These are phyloP conservation scores for Agapornis canus DNA, from an alignment of 2,797 vertebrate genomes.

Conservation along the genomic window DNA sequence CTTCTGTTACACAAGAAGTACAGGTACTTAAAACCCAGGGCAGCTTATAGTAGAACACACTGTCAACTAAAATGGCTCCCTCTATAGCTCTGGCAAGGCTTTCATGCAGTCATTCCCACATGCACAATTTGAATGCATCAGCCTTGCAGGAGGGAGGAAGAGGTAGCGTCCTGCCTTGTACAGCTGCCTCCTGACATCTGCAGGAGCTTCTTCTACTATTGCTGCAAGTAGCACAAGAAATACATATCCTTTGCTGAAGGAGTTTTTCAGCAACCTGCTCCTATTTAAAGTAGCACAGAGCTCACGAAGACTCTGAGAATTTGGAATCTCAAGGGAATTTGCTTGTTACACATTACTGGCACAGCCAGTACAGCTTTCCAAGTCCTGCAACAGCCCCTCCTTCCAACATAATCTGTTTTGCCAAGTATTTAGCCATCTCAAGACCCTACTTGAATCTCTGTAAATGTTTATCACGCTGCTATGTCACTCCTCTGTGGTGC, in stretches of 20 bases:
- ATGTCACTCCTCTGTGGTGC: slow-evolving; percentile 56
- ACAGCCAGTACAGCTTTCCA: neutral
- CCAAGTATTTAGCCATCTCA: slow-evolving; percentile 14
- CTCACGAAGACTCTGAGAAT: neutral
- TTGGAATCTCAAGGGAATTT: neutral
- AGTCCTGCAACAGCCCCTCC: slow-evolving; percentile 8
- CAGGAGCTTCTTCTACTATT: neutral
- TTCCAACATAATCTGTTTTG: slow-evolving; percentile 41
- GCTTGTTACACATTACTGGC: slow-evolving; percentile 13
- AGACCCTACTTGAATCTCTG: slow-evolving; percentile 61
- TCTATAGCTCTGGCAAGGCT: neutral
- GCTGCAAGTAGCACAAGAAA: neutral
- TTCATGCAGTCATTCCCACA: no score
- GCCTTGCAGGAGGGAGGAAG: neutral
- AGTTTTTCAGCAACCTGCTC: neutral
- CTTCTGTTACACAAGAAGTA: neutral
- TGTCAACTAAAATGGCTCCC: slow-evolving; percentile 38
- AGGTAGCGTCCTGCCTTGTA: neutral
- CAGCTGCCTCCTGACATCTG: neutral
- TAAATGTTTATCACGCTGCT: slow-evolving; percentile 50
- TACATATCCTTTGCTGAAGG: neutral
- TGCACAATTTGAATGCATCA: neutral
- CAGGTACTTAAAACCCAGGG: neutral
- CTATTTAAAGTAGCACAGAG: slow-evolving; percentile 6
- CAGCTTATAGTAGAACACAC: neutral